These are phyloP conservation scores for Stegostoma tigrinum DNA, from an alignment of 2,113 vertebrate genomes.

Conservation along the genomic window DNA sequence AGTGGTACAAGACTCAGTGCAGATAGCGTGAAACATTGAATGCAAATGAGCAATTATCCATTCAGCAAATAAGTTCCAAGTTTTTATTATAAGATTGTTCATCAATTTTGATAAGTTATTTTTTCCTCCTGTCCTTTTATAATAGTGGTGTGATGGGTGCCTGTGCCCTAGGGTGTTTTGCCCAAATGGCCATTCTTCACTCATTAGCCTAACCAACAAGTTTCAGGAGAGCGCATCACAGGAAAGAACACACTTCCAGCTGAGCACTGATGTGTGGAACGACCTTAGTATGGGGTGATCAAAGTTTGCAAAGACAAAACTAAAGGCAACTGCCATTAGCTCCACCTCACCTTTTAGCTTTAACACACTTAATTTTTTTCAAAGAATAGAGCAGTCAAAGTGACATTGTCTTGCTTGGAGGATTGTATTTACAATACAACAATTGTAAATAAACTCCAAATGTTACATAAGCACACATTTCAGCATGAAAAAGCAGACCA, in stretches of 20 bases:
- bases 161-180: background rate
- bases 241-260: background rate
- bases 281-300: no score
- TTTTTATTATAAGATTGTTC: background rate
- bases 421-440: no score
- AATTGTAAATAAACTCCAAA: no score
- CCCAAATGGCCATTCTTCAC: background rate
- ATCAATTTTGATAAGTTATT: background rate
- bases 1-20: background rate
- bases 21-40: background rate
- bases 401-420: no score
- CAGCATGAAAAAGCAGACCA: no score
- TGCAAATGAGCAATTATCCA: background rate
- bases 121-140: background rate
- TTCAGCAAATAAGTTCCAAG: background rate
- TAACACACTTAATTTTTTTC: no score
- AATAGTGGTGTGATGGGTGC: background rate
- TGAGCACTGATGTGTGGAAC: background rate
- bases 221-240: background rate
- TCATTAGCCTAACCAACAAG: background rate
- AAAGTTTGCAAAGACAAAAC: no score
- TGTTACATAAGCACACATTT: no score
- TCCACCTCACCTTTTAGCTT: no score
- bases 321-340: no score
- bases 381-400: no score